A percentile compares a stretch with the other conserved stretches of the same genome.
phyloP scores from a whole-genome alignment of 1,140 invertebrate species.

The Choristoneura fumiferana region DNA sequence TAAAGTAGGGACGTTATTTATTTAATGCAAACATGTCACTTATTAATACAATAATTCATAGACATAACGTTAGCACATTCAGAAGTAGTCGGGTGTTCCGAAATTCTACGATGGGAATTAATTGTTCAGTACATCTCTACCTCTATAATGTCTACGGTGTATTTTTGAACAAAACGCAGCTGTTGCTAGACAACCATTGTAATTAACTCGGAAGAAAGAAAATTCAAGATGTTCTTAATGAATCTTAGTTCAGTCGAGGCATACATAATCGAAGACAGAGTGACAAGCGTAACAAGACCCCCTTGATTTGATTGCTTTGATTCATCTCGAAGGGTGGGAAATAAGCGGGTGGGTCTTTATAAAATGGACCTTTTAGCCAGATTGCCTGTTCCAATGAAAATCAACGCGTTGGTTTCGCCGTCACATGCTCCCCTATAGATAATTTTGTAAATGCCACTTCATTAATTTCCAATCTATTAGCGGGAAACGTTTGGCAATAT shows the following conservation, averaged over 20 bases:
- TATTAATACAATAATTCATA: too few relatives aligned
- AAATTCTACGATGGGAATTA: too few relatives aligned
- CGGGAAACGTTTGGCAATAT: background rate
- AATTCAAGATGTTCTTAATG: background rate
- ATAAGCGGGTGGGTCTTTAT: conserved; percentile 10
- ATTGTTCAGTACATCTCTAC: too few relatives aligned
- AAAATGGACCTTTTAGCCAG: conserved; percentile 25
- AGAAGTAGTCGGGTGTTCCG: too few relatives aligned
- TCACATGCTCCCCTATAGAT: background rate
- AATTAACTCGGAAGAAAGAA: too few relatives aligned
- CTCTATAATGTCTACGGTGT: too few relatives aligned
- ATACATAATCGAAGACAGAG: conserved; percentile 1
- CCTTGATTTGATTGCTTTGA: background rate
- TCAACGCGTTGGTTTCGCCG: background rate
- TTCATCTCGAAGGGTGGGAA: background rate
- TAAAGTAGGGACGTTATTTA: too few relatives aligned
- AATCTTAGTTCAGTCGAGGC: background rate
- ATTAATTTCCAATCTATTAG: conserved; percentile 17
- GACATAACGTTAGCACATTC: too few relatives aligned
- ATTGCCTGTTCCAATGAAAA: conserved; percentile 24
- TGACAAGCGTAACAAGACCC: background rate
- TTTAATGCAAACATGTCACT: too few relatives aligned
- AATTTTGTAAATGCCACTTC: conserved; percentile 10
- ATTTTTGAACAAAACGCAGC: too few relatives aligned
- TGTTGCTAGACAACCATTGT: too few relatives aligned